A percentile compares a stretch with the other conserved stretches of the same genome.
These are phyloP conservation scores for Pseudorectes ferrugineus DNA, from an alignment of 2,113 vertebrate species.

Conservation along the genomic window DNA sequence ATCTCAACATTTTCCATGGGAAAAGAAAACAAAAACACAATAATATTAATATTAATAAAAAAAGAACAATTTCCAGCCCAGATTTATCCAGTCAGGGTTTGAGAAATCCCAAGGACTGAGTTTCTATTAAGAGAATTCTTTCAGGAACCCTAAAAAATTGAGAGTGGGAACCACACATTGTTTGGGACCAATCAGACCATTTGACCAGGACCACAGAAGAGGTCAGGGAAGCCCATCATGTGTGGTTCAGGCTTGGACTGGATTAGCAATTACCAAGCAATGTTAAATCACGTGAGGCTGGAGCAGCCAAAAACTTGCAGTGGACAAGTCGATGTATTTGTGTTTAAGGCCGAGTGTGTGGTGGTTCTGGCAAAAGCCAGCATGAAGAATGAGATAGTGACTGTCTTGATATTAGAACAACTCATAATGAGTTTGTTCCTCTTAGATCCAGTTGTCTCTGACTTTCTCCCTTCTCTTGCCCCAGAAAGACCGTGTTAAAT, in stretches of 20 bases:
- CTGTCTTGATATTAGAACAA: not conserved
- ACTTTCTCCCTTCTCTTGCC: not conserved
- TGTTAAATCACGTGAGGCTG: not conserved
- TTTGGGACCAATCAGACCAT: not conserved
- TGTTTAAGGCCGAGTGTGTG: not conserved
- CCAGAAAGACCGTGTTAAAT: not conserved
- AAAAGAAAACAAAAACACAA: conserved; percentile 44
- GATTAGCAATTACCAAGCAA: not conserved
- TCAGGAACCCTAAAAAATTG: not conserved
- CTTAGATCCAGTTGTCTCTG: not conserved
- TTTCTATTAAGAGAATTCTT: not conserved
- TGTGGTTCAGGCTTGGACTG: not conserved
- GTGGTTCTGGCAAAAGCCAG: not conserved
- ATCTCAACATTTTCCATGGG: conserved; percentile 42
- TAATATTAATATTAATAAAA: not conserved
- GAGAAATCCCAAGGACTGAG: not conserved
- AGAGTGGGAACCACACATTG: not conserved
- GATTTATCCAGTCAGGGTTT: not conserved
- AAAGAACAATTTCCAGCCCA: not conserved
- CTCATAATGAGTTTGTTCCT: not conserved
- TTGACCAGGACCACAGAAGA: not conserved
- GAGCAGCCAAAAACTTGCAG: not conserved
- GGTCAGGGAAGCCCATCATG: not conserved
- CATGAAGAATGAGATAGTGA: not conserved
- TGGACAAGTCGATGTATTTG: not conserved